Evolutionary conservation across 2,888 invertebrate genomes (phyloP).

Genomic region (Megastigmus dorsalis): DNA sequence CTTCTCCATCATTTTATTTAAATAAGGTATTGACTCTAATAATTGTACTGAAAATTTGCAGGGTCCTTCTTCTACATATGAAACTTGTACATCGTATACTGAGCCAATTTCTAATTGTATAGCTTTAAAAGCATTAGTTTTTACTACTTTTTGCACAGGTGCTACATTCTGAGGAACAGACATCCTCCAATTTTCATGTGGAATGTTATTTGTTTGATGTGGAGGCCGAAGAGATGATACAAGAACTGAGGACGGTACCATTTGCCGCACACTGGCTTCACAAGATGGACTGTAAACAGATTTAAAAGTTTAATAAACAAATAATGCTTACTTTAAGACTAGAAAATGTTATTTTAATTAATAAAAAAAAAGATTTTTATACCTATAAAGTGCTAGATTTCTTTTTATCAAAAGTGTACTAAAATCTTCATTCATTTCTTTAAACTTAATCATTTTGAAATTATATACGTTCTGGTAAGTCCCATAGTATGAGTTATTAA

Average conservation of each 20-base stretch:
- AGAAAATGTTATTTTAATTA: background rate
- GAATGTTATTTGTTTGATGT: background rate
- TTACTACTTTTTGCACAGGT: slow-evolving; percentile 37
- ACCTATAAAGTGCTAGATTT: slow-evolving; percentile 58
- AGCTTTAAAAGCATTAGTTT: slow-evolving; percentile 51
- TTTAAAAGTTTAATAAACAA: background rate
- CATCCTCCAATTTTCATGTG: slow-evolving; percentile 43
- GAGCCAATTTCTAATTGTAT: slow-evolving; percentile 49
- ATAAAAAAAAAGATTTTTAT: slow-evolving; percentile 26
- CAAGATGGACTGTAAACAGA: slow-evolving; percentile 18
- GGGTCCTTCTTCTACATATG: slow-evolving; percentile 87
- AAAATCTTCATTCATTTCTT: slow-evolving; percentile 55
- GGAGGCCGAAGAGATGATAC: slow-evolving; percentile 1
- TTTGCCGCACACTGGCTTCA: background rate
- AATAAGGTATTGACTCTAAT: slow-evolving; percentile 77
- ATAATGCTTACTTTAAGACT: background rate
- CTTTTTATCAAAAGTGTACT: slow-evolving; percentile 55
- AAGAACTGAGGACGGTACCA: background rate
- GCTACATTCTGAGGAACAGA: slow-evolving; percentile 3
- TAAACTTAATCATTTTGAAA: slow-evolving; percentile 32
- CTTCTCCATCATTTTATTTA: slow-evolving; percentile 83
- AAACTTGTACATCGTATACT: slow-evolving; percentile 73
- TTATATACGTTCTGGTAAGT: slow-evolving; percentile 28
- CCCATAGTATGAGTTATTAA: slow-evolving; percentile 37
- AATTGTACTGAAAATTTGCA: slow-evolving; percentile 86